Conservation (phyloP, 2,113 vertebrate species). For the Sylvia atricapilla region DNA sequence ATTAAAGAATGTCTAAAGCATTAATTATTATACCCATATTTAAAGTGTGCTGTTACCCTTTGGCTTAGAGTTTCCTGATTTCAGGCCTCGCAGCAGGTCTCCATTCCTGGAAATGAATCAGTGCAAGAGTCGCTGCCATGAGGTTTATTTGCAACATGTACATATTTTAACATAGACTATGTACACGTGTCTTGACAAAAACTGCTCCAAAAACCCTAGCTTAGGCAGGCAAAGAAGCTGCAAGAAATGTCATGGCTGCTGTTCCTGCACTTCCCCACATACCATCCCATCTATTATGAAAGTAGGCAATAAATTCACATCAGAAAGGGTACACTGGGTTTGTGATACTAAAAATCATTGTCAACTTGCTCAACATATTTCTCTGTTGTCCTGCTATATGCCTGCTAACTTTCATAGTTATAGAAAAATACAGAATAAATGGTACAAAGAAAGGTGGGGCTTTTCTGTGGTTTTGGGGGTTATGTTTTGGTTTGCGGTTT, state of each 20-base stretch:
- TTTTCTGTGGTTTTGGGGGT: not conserved
- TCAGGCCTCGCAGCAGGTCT: not conserved
- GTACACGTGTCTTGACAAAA: not conserved
- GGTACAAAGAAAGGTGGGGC: accelerated
- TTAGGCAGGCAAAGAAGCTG: not conserved
- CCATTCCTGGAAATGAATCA: not conserved
- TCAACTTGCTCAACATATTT: not conserved
- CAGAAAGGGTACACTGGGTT: not conserved
- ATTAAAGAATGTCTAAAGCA: not conserved
- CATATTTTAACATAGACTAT: not conserved
- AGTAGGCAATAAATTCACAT: not conserved
- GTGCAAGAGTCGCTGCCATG: accelerated
- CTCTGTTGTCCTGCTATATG: not conserved
- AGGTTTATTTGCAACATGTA: not conserved
- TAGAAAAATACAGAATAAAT: not conserved
- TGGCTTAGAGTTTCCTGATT: not conserved
- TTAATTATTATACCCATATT: not conserved
- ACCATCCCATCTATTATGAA: not conserved
- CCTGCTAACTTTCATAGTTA: not conserved
- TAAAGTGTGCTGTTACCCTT: not conserved
- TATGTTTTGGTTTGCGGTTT: not conserved
- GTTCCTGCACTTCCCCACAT: not conserved
- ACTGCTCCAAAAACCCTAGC: not conserved
- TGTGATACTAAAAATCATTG: not conserved
- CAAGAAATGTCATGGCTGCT: not conserved